Evolutionary conservation across 1,140 invertebrate species (phyloP).

Genomic region (Condylostylus longicornis): DNA sequence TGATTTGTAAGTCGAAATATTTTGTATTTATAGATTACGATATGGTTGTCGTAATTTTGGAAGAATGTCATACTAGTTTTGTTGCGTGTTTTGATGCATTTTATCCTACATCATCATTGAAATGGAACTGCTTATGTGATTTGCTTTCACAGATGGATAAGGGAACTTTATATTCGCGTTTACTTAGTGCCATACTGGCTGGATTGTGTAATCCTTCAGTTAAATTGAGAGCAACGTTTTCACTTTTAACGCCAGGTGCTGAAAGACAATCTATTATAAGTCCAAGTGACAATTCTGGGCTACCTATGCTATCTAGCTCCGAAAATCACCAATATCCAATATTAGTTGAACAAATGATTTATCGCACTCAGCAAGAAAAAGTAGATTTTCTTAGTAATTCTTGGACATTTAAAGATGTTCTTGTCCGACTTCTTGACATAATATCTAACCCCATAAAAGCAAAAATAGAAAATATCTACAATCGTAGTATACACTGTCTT

Average conservation of each 20-base stretch:
- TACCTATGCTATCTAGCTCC: slow-evolving; percentile 51
- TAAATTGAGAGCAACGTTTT: slow-evolving; percentile 61
- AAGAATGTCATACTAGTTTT: slow-evolving; percentile 82
- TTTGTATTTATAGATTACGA: slow-evolving; percentile 34
- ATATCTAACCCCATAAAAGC: slow-evolving; percentile 60
- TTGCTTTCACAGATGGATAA: slow-evolving; percentile 64
- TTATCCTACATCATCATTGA: slow-evolving; percentile 82
- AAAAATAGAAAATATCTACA: slow-evolving; percentile 33
- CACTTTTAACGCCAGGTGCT: slow-evolving; percentile 38
- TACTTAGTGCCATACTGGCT: slow-evolving; percentile 66
- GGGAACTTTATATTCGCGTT: slow-evolving; percentile 37
- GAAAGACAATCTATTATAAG: slow-evolving; percentile 41
- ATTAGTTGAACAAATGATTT: slow-evolving; percentile 67
- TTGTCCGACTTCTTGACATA: slow-evolving; percentile 67
- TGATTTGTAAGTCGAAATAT: not conserved
- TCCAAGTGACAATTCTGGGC: slow-evolving; percentile 52
- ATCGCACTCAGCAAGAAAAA: slow-evolving; percentile 49
- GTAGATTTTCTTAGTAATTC: slow-evolving; percentile 32
- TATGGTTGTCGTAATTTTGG: slow-evolving; percentile 55
- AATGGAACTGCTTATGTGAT: slow-evolving; percentile 85
- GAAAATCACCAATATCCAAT: slow-evolving; percentile 64
- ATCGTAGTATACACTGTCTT: slow-evolving; percentile 14
- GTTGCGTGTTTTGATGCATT: slow-evolving; percentile 88
- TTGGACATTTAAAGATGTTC: slow-evolving; percentile 72
- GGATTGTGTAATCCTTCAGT: slow-evolving; percentile 65